Evolutionary conservation across 2,113 vertebrate genomes (phyloP).

Genomic region (Pterophyllum scalare): DNA sequence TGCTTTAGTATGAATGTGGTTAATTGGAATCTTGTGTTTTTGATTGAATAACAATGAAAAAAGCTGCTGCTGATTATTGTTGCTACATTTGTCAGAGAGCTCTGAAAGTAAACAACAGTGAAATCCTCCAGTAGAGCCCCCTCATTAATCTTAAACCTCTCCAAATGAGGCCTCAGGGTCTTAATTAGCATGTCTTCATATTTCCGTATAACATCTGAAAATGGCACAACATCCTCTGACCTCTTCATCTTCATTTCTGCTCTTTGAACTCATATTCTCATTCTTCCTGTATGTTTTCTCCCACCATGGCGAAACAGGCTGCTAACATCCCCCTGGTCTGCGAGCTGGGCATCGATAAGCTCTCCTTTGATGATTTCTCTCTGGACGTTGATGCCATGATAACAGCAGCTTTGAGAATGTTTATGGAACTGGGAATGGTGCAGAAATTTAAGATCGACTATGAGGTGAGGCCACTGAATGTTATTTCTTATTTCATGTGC

Average conservation of each 20-base stretch:
- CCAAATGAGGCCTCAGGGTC: constrained; percentile 52
- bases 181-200: constrained; percentile 66
- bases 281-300: constrained; percentile 22
- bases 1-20: constrained; percentile 25
- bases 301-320: constrained; percentile 80
- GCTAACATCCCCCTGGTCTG: constrained; percentile 95
- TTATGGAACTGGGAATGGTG: constrained; percentile 98
- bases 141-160: constrained; percentile 72
- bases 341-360: constrained; percentile 93
- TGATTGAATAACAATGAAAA: constrained; percentile 44
- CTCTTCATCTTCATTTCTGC: constrained; percentile 34
- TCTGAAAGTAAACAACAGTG: constrained; percentile 59
- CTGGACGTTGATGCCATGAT: constrained; percentile 97
- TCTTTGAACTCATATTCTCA: constrained; percentile 36
- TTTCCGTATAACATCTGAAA: constrained; percentile 59
- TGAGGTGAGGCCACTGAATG: constrained; percentile 85
- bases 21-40: constrained; percentile 50
- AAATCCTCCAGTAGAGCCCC: constrained; percentile 48
- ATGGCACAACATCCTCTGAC: constrained; percentile 45
- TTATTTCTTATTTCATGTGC: not conserved
- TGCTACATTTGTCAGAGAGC: constrained; percentile 59
- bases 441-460: constrained; percentile 99
- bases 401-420: constrained; percentile 96
- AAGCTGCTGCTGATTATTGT: constrained; percentile 32
- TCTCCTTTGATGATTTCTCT: constrained; percentile 99